phyloP scores from a whole-genome alignment of 1,140 invertebrate genomes.

The Caerostris darwini region DNA sequence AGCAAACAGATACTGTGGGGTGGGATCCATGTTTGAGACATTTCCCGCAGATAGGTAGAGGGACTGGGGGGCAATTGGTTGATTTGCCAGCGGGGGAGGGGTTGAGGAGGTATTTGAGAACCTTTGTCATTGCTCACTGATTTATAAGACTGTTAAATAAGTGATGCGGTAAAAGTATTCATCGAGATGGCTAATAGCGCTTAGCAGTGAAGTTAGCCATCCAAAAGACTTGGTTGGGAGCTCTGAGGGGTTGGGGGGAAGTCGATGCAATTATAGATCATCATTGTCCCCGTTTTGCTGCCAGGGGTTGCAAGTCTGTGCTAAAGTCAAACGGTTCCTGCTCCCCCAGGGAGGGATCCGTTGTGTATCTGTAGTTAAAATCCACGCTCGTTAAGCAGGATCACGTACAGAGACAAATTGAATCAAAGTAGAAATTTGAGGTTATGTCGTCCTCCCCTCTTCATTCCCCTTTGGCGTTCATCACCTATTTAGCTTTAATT shows the following conservation, averaged over 20 bases:
- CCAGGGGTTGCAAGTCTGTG: not conserved
- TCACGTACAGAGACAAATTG: conserved; percentile 67
- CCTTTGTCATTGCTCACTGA: conserved; percentile 55
- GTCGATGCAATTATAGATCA: conserved; percentile 73
- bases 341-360: not conserved
- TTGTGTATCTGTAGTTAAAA: conserved; percentile 52
- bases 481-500: conserved; percentile 5
- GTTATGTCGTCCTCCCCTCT: conserved; percentile 21
- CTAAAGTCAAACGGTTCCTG: conserved; percentile 62
- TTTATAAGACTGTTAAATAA: conserved; percentile 74
- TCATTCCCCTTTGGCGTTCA: not conserved
- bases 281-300: not conserved
- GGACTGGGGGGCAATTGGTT: conserved; percentile 34
- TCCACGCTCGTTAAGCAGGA: conserved; percentile 35
- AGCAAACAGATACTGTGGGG: conserved; percentile 55
- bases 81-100: conserved; percentile 39
- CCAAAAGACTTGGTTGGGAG: not conserved
- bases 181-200: conserved; percentile 57
- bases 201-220: conserved; percentile 70
- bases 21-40: not conserved
- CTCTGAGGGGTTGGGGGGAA: not conserved
- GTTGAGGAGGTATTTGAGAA: conserved; percentile 56
- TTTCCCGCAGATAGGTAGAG: too few relatives aligned
- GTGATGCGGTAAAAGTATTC: conserved; percentile 73
- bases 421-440: conserved; percentile 67